Conservation (phyloP, 2,888 invertebrate genomes). For the Scaptomyza caliginosa region DNA sequence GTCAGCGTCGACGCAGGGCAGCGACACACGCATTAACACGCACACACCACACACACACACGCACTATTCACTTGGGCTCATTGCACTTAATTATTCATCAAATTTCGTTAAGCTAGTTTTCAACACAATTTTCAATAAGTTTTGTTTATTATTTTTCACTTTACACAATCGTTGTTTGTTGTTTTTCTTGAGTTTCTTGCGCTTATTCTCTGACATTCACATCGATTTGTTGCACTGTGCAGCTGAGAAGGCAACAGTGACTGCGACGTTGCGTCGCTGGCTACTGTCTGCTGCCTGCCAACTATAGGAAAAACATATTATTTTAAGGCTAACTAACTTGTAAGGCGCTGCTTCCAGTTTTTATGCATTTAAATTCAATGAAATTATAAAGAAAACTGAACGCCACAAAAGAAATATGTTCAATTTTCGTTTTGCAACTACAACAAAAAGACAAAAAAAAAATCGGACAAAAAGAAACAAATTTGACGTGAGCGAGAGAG, state of each 20-base stretch:
- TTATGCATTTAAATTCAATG: slow-evolving; percentile 54
- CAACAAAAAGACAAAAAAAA: slow-evolving; percentile 32
- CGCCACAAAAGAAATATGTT: slow-evolving; percentile 66
- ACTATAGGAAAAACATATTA: slow-evolving; percentile 10
- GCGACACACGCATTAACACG: slow-evolving; percentile 29
- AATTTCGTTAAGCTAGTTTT: slow-evolving; percentile 1
- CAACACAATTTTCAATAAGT: slow-evolving; percentile 14
- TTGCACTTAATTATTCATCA: slow-evolving; percentile 15
- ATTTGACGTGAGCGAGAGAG: slow-evolving; percentile 55
- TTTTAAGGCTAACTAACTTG: slow-evolving; percentile 33
- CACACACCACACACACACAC: slow-evolving; percentile 21
- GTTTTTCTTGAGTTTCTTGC: slow-evolving; percentile 19
- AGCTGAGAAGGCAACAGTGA: slow-evolving; percentile 25
- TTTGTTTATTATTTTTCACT: slow-evolving; percentile 30
- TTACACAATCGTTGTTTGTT: slow-evolving; percentile 12
- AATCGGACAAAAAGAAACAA: slow-evolving; percentile 77
- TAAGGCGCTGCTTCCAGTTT: slow-evolving; percentile 31
- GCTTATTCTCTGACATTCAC: slow-evolving; percentile 33
- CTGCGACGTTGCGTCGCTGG: slow-evolving; percentile 21
- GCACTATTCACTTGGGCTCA: slow-evolving; percentile 14
- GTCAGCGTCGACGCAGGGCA: slow-evolving; percentile 32
- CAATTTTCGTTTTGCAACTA: slow-evolving; percentile 65
- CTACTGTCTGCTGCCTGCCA: slow-evolving; percentile 1
- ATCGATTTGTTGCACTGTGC: slow-evolving; percentile 76
- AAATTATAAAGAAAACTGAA: slow-evolving; percentile 57